phyloP scores from a whole-genome alignment of 2,797 vertebrate species.

The Micropoecilia bifurca region DNA sequence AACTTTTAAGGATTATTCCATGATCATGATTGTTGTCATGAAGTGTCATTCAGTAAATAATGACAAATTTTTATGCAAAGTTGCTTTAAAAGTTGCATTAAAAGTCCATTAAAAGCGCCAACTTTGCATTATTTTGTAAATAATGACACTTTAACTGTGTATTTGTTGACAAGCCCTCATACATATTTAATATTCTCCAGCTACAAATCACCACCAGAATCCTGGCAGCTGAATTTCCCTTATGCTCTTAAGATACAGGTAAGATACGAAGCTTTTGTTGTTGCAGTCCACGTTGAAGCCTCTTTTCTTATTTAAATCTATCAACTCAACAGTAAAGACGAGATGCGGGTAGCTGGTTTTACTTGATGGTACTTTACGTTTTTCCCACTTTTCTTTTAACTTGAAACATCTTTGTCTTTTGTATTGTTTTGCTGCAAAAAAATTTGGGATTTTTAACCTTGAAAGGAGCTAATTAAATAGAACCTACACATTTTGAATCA shows the following conservation, averaged over 20 bases:
- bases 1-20: background rate
- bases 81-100: too few relatives aligned
- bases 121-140: too few relatives aligned
- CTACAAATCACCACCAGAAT: background rate
- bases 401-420: background rate
- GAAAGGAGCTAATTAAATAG: background rate
- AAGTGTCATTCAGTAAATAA: too few relatives aligned
- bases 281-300: background rate
- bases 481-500: background rate
- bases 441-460: background rate
- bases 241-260: background rate
- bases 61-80: too few relatives aligned
- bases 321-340: background rate
- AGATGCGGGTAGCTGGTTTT: background rate
- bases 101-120: too few relatives aligned
- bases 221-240: background rate
- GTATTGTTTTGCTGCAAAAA: background rate
- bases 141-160: too few relatives aligned
- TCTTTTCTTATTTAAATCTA: background rate
- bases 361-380: background rate
- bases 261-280: background rate
- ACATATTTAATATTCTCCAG: background rate
- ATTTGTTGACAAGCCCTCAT: background rate
- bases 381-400: background rate
- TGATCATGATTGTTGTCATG: background rate